A percentile compares a stretch with the other conserved stretches of the same genome.
Conservation (phyloP, 2,113 vertebrate species). For the Tupaia tana region DNA sequence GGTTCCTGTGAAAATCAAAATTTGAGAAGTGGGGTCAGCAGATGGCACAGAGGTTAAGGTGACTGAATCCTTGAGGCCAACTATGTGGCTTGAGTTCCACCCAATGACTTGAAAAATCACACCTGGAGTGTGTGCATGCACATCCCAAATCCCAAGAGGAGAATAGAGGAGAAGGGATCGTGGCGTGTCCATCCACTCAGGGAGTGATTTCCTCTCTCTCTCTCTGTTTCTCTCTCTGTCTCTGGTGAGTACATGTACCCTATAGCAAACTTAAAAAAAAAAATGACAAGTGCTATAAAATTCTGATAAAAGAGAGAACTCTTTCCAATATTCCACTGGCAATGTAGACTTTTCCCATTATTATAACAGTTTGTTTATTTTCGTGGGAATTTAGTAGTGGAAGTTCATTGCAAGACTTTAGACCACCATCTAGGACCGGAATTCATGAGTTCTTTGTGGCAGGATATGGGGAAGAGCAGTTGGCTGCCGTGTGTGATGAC, state of each 20-base stretch:
- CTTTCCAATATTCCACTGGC: not conserved
- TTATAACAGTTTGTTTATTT: not conserved
- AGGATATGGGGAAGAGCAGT: not conserved
- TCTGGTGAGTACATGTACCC: too few relatives aligned
- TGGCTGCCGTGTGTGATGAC: not conserved
- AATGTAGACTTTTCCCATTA: not conserved
- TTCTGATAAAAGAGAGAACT: not conserved
- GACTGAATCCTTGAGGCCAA: too few relatives aligned
- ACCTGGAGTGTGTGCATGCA: too few relatives aligned
- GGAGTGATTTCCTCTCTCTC: too few relatives aligned
- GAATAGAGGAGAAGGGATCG: too few relatives aligned
- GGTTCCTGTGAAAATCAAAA: not conserved
- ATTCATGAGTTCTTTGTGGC: not conserved
- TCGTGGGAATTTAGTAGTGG: not conserved
- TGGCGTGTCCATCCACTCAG: too few relatives aligned
- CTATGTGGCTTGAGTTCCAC: too few relatives aligned
- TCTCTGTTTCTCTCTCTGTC: too few relatives aligned
- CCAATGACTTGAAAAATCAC: too few relatives aligned
- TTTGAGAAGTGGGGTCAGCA: not conserved
- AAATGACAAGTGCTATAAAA: not conserved
- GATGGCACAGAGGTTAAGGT: too few relatives aligned
- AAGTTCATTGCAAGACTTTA: not conserved
- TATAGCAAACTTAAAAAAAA: too few relatives aligned
- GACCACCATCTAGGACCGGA: not conserved
- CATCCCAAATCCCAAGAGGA: too few relatives aligned